These are phyloP conservation scores for Bovichtus diacanthus DNA, from an alignment of 2,797 vertebrate species.

Conservation along the genomic window DNA sequence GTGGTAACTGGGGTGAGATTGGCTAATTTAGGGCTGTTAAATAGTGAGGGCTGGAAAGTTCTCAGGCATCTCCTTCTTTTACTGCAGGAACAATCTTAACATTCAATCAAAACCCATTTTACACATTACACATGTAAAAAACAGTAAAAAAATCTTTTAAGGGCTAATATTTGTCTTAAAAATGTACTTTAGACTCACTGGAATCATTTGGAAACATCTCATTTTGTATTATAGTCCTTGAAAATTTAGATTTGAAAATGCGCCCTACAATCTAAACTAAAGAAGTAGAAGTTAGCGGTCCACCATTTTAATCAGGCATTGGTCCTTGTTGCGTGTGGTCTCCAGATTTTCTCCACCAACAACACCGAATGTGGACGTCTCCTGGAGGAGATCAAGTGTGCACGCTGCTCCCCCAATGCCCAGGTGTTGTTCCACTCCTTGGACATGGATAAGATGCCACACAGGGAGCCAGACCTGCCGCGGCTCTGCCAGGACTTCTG, in stretches of 20 bases:
- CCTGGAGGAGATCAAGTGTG: conserved; percentile 98
- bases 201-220: conserved; percentile 6
- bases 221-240: conserved; percentile 6
- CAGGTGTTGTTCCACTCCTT: conserved; percentile 94
- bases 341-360: conserved; percentile 97
- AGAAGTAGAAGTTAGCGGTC: conserved; percentile 42
- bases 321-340: conserved; percentile 68
- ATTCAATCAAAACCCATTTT: conserved; percentile 30
- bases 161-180: not conserved
- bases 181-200: conserved; percentile 21
- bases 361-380: conserved; percentile 97
- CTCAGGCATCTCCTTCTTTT: conserved; percentile 17
- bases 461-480: conserved; percentile 92
- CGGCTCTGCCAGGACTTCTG: conserved; percentile 97
- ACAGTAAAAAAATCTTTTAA: not conserved
- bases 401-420: conserved; percentile 96
- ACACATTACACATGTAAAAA: conserved; percentile 9
- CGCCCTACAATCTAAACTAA: conserved; percentile 2
- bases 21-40: conserved; percentile 18
- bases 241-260: not conserved
- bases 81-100: conserved; percentile 16
- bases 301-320: conserved; percentile 54
- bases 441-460: conserved; percentile 89
- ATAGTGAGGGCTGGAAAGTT: conserved; percentile 18
- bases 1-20: conserved; percentile 11